Evolutionary conservation across 2,888 invertebrate species (phyloP), one percentile per base, ranked within the genome.

Genomic region (Papilio gigon): DNA sequence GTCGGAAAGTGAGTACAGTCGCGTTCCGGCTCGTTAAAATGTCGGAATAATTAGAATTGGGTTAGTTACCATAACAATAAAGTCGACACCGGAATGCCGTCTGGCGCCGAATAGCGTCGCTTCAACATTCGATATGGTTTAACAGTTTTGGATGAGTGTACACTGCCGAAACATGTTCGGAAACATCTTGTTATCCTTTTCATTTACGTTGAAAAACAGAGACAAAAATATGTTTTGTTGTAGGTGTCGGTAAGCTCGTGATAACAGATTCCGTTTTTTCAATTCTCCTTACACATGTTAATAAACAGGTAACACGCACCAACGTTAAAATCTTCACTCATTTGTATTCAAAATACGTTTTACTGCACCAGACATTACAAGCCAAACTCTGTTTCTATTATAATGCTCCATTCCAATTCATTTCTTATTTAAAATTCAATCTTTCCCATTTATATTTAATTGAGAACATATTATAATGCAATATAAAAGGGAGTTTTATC

Each of bases 51-150:
- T 86, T 86, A 87, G 82, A 77, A 78, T 79, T 88, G 86, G 87
- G 89, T 88, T 89, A 86, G 84, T 90, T 90, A 86, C 84, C 89
- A 89, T 89, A 86, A 90, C 90, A 90, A 90, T 62, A 85, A 86
- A 81, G 79, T 79, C 77, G 74, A 73, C 71, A 72, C 74, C 73
- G 87, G 89, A 88, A 89, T 89, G 88, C 79, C 75, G 85, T 87
- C 80, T 84, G 87, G 83, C 88, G 87, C 85, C 80, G 81, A 81
- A 82, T 80, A 76, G 82, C 79, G 25, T 80, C 80, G 79, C 80
- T 82, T 82, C 80, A 79, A 84, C 85, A 86, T 88, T 84, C 84
- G 87, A 85, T 86, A 83, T 87, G 87, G 84, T 88, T 80, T 77
- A 85, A 80, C 80, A 80, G 82, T n/a, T n/a, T n/a, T n/a, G n/a